Percentiles rank a stretch among this genome's conserved stretches.
phyloP scores from a whole-genome alignment of 2,113 vertebrate species.

The Petrocephalus zakoni region DNA sequence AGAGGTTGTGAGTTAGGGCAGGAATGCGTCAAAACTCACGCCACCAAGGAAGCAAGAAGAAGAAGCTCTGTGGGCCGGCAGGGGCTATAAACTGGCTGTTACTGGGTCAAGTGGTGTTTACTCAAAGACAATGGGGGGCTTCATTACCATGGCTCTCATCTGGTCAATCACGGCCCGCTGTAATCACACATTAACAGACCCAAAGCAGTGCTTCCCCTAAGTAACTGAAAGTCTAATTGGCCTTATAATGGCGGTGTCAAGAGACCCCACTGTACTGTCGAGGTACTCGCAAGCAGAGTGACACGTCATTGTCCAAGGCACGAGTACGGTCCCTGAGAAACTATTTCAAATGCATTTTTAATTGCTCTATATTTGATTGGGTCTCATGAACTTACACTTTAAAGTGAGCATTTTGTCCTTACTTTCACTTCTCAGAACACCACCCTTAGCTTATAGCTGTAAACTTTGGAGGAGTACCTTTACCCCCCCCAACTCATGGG shows the following conservation, averaged over 20 bases:
- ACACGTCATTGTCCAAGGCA: neutral
- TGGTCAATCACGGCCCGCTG: slow-evolving; percentile 26
- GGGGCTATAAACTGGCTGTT: slow-evolving; percentile 34
- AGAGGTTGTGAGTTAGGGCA: neutral
- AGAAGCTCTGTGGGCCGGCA: slow-evolving; percentile 22
- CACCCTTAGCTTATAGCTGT: neutral
- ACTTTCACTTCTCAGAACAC: neutral
- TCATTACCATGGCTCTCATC: slow-evolving; percentile 31
- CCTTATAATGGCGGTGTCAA: neutral
- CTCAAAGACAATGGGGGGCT: slow-evolving; percentile 25
- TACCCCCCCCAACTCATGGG: neutral
- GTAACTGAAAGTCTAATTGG: neutral
- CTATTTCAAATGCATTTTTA: neutral
- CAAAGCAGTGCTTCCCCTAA: neutral
- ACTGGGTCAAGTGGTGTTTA: slow-evolving; percentile 43
- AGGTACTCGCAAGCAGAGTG: neutral
- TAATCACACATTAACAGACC: slow-evolving; percentile 19
- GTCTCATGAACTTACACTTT: neutral
- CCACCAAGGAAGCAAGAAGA: slow-evolving; percentile 25
- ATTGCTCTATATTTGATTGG: neutral
- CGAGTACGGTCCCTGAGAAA: neutral
- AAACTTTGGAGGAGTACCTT: neutral
- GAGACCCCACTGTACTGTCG: neutral
- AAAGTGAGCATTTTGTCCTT: neutral
- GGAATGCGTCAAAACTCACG: slow-evolving; percentile 25